These are phyloP conservation scores for Struthio camelus DNA, from an alignment of 2,113 vertebrate species.

Conservation along the genomic window DNA sequence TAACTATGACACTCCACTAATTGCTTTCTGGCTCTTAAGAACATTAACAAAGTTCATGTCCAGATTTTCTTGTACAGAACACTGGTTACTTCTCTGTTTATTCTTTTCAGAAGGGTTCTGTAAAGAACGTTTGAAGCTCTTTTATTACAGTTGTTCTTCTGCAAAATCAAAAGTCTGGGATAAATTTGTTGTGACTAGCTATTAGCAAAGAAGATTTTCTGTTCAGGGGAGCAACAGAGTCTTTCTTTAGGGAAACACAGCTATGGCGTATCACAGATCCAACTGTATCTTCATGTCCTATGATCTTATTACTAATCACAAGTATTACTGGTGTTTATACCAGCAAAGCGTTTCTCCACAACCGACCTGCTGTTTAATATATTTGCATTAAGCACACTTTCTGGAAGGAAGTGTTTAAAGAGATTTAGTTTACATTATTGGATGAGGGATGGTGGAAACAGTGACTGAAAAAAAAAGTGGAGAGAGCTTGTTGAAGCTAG, in stretches of 20 bases:
- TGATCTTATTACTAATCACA: neutral
- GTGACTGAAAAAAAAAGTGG: neutral
- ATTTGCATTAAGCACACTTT: neutral
- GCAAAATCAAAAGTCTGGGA: constrained; percentile 8
- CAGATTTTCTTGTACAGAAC: constrained; percentile 41
- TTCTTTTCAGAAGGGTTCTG: neutral
- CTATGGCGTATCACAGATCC: neutral
- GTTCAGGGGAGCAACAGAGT: neutral
- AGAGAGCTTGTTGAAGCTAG: neutral
- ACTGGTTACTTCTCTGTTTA: neutral
- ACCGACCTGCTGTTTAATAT: neutral
- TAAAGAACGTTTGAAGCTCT: neutral
- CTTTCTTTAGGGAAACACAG: neutral
- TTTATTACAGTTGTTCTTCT: neutral
- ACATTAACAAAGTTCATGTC: constrained; percentile 28
- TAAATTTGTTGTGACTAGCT: constrained; percentile 25
- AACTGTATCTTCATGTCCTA: neutral
- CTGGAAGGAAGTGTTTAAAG: neutral
- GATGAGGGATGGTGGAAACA: neutral
- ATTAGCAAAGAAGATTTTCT: neutral
- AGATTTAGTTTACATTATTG: neutral
- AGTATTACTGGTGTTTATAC: neutral
- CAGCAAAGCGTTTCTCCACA: neutral
- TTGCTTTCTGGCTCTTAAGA: constrained; percentile 38
- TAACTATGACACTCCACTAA: neutral